Evolutionary conservation across 2,888 invertebrate species (phyloP), one percentile per base, ranked within the genome.

Genomic region (Coecobrya sp.): DNA sequence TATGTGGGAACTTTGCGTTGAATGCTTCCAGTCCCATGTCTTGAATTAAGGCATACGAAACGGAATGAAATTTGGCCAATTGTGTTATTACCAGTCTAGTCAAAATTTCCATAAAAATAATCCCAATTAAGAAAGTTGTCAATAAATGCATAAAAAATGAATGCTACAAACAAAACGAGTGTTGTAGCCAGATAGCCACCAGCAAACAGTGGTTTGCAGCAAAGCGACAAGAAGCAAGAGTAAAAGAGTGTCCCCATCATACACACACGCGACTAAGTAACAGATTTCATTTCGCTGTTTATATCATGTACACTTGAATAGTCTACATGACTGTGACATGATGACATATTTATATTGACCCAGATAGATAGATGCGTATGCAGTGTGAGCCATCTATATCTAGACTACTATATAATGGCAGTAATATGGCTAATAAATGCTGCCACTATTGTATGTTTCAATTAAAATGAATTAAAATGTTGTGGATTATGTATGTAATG

Each of bases 271-370:
- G 30, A 59, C 59, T 79, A 22, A 52, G 16, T 52, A 79, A 52
- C 27, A 49, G 52, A 49, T 65, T 45, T 25, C 68, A 70, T 70
- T 70, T 59, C 30, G 70, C n/a, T 36, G 59, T 19, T 22, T 84
- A 7, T 86, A 36, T 19, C 42, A 22, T 16, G 22, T 65, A 62
- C 62, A 84, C 30, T 59, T 59, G 45, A 76, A 76, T 79, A 16
- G 52, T 59, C 19, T 55, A 30, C 68, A 49, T 86, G 89, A 92
- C 92, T 92, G 49, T 92, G 92, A 92, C 92, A 92, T 92, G 73
- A 89, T 92, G 92, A 92, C 92, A 92, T 92, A 92, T 92, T 92
- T 92, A 92, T 92, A 92, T 92, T 92, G 92, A 92, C 92, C 92
- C 65, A 92, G 59, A 89, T 89, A 91, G 91, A 91, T 91, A 70